Evolutionary conservation across 2,888 invertebrate species (phyloP).

Genomic region (Actias luna): DNA sequence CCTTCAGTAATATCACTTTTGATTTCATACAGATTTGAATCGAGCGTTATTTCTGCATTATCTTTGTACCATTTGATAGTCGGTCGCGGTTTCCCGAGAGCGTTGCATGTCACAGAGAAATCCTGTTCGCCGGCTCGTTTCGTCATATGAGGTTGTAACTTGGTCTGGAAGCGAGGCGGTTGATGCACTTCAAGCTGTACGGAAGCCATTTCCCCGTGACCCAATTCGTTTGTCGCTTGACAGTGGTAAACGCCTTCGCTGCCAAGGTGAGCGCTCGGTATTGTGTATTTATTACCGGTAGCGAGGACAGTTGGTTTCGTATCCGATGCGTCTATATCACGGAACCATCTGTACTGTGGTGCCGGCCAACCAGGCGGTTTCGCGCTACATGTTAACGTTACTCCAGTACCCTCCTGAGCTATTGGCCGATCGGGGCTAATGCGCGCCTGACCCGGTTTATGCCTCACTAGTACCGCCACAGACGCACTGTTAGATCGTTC

Average conservation of each 20-base stretch:
- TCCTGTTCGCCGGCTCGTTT: constrained; percentile 89
- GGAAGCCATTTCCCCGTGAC: constrained; percentile 91
- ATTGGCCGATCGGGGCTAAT: constrained; percentile 92
- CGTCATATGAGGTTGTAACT: constrained; percentile 91
- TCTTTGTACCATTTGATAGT: constrained; percentile 93
- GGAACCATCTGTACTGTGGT: constrained; percentile 94
- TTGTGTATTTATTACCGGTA: constrained; percentile 91
- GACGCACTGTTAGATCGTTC: constrained; percentile 91
- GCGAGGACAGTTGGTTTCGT: constrained; percentile 86
- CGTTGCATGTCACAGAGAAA: constrained; percentile 91
- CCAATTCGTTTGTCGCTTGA: constrained; percentile 94
- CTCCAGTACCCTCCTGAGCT: constrained; percentile 91
- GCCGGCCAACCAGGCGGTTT: constrained; percentile 96
- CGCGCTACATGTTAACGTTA: constrained; percentile 92
- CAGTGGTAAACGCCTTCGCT: constrained; percentile 95
- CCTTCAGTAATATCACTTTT: constrained; percentile 89
- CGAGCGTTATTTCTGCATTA: constrained; percentile 88
- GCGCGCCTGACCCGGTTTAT: constrained; percentile 91
- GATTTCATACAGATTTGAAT: constrained; percentile 90
- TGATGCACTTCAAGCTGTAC: constrained; percentile 93
- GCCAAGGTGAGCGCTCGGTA: constrained; percentile 91
- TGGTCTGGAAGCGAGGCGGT: constrained; percentile 91
- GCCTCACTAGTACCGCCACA: constrained; percentile 91
- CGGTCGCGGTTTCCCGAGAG: constrained; percentile 94
- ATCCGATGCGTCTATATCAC: constrained; percentile 85